Conservation (phyloP, 2,888 invertebrate species). For the Geotrupes spiniger region DNA sequence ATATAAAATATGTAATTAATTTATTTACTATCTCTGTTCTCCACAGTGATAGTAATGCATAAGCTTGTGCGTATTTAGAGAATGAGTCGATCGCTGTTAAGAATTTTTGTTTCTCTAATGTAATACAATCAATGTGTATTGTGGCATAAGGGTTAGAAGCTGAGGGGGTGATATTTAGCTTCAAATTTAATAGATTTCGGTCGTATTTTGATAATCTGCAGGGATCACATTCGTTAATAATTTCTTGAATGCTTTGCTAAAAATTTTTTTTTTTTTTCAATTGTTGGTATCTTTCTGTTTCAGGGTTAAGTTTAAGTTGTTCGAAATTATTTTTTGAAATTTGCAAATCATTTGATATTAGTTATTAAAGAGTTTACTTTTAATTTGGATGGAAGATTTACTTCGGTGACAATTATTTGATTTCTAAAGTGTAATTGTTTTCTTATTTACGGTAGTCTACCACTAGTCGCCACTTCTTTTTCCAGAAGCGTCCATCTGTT, state of each 20-base stretch:
- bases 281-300: too few species aligned
- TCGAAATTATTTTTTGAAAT: too few species aligned
- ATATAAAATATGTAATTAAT: slow-evolving; percentile 23
- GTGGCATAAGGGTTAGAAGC: slow-evolving; percentile 14
- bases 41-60: slow-evolving; percentile 8
- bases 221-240: slow-evolving; percentile 5
- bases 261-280: too few species aligned
- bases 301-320: too few species aligned
- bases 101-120: slow-evolving; percentile 16
- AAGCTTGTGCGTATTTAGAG: slow-evolving; percentile 18
- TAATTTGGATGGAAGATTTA: too few species aligned
- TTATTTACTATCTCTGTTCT: slow-evolving; percentile 22
- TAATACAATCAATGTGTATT: slow-evolving; percentile 16
- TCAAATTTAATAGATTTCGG: background rate
- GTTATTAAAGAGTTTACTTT: too few species aligned
- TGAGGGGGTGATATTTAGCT: slow-evolving; percentile 1
- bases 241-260: background rate
- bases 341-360: too few species aligned
- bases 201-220: slow-evolving; percentile 1
- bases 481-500: too few species aligned
- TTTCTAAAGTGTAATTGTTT: too few species aligned
- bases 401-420: too few species aligned
- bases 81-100: slow-evolving; percentile 20
- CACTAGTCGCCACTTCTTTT: too few species aligned
- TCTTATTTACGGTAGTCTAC: too few species aligned